phyloP scores from a whole-genome alignment of 2,113 vertebrate genomes.

The Nycticryphes semicollaris region DNA sequence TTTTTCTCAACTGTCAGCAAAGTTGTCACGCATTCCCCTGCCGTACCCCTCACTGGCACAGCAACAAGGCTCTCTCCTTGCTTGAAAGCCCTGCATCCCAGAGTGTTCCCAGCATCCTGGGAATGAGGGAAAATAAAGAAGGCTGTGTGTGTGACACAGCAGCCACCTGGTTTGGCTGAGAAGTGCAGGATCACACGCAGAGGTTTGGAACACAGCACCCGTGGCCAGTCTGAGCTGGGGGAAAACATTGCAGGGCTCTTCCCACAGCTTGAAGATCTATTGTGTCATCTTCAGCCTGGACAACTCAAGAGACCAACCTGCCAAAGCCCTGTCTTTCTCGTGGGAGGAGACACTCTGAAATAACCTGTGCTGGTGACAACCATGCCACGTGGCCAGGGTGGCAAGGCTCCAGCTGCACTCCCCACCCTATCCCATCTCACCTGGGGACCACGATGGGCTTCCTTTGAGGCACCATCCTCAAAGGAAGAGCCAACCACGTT shows the following conservation, averaged over 20 bases:
- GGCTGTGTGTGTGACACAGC: background rate
- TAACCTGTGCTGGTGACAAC: background rate
- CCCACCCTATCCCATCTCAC: background rate
- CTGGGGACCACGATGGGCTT: background rate
- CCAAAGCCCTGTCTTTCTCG: background rate
- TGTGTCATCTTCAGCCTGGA: background rate
- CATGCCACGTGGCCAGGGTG: fast-evolving
- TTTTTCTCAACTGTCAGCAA: background rate
- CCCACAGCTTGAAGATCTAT: background rate
- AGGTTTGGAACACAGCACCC: background rate
- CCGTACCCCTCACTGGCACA: background rate
- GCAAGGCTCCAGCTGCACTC: background rate
- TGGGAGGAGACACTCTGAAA: background rate
- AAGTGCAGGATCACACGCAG: background rate
- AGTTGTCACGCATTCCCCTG: background rate
- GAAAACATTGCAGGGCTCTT: background rate
- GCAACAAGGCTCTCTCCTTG: background rate
- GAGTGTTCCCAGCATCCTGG: background rate
- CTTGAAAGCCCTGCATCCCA: background rate
- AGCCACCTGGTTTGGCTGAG: background rate
- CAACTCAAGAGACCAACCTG: background rate
- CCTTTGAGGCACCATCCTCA: fast-evolving
- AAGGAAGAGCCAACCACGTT: background rate
- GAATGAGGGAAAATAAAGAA: background rate
- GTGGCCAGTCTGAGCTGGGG: fast-evolving